These are phyloP conservation scores for Drosophila parthenogenetica DNA, from an alignment of 2,888 invertebrate species.

Conservation along the genomic window DNA sequence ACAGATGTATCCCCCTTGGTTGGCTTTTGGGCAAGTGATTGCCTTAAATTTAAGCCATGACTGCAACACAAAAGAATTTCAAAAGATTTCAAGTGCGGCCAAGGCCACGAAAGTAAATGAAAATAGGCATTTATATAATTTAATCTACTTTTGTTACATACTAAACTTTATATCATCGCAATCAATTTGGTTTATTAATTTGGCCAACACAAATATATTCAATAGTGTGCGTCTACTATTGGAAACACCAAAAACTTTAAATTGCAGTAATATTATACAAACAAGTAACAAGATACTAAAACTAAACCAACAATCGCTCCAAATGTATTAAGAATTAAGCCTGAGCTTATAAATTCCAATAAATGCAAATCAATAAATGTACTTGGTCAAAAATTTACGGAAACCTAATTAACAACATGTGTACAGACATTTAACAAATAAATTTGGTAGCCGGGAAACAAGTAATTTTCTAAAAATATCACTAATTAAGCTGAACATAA, in stretches of 20 bases:
- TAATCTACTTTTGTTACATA: slow-evolving; percentile 3
- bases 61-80: slow-evolving; percentile 20
- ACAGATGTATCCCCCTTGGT: slow-evolving; percentile 28
- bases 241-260: too few relatives aligned
- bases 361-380: neutral
- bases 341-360: too few relatives aligned
- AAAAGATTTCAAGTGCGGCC: slow-evolving; percentile 11
- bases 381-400: neutral
- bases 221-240: too few relatives aligned
- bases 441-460: slow-evolving; percentile 7
- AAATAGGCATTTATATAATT: slow-evolving; percentile 18
- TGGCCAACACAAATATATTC: too few relatives aligned
- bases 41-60: slow-evolving; percentile 51
- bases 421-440: slow-evolving; percentile 6
- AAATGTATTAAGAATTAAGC: too few relatives aligned
- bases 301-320: too few relatives aligned
- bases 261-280: too few relatives aligned
- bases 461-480: slow-evolving; percentile 5
- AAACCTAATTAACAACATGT: slow-evolving; percentile 3
- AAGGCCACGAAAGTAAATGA: slow-evolving; percentile 2
- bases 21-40: slow-evolving; percentile 19
- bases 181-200: neutral
- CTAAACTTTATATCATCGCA: neutral
- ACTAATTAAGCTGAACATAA: slow-evolving; percentile 24
- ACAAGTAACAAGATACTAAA: neutral